Base-by-base conservation (phyloP, 2,113 vertebrate genomes). In the Tricholaema leucomelas region DNA sequence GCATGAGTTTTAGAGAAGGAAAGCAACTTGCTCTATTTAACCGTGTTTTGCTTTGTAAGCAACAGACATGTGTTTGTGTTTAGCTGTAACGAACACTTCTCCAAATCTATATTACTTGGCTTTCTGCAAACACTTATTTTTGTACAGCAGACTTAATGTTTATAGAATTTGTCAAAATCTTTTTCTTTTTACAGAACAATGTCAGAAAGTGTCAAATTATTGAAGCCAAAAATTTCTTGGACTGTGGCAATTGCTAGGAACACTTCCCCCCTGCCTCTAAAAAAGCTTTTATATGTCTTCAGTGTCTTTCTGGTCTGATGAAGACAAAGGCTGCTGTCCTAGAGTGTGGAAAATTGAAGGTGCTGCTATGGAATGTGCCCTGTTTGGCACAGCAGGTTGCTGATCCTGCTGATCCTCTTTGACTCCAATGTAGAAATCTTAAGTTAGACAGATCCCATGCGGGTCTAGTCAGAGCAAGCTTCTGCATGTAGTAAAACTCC, bases 21-120 rank as follows among this genome's bases (percentile, higher is more conserved):
- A 69, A 87, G 79, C 60, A 88, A 74, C 31, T 24, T 71, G 65
- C 80, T 94, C n/a, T 71, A 74, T 96, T 91, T 91, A 86, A 83
- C 64, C 31, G 4, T 71, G 35, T 58, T 90, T 85, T 81, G 71
- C 72, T 78, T 85, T 83, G 19, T 85, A 78, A 81, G 42, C 42
- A 90, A 81, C 69, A 84, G 85, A 69, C 69, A 55, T 93, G 75
- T 81, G 73, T 69, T 92, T 90, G 79, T 83, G 55, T 75, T 95
- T 88, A 81, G 73, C 54, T 88, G 73, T 80, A 94, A 93, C 81
- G 88, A 91, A 52, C 36, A n/a, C 25, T 46, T 72, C 77, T 88
- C 69, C 23, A 67, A 71, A 79, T 73, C 54, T 83, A 35, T 87
- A 46, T 82, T 83, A 63, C 73, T 44, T 65, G 73, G 16, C 48